Base-by-base conservation (phyloP, 2,113 vertebrate genomes). In the Megalops atlanticus region DNA sequence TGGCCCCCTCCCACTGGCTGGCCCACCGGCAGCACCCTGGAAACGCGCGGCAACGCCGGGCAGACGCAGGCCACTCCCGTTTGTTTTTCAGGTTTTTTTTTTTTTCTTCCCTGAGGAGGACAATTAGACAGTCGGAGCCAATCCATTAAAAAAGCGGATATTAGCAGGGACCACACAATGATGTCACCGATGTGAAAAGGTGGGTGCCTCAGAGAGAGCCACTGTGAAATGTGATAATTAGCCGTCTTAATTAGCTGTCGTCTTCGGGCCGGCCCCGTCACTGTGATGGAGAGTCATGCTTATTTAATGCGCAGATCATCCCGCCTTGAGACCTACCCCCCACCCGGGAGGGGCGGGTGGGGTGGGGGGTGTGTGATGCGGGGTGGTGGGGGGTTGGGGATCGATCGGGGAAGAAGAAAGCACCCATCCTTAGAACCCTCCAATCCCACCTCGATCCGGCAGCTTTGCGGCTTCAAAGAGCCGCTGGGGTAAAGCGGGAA, bases 211-310 rank as follows among this genome's bases (percentile, higher is more conserved):
- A 39, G 52, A 74, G 77, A 83, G 88, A 87, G 88, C 81, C 81
- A n/a, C 85, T 82, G 85, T 91, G 87, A 90, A 91, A 90, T 86
- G 76, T 86, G 87, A 85, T 87, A 88, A 91, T 91, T 91, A 90
- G 86, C 87, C 81, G 89, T 91, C 88, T 90, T 90, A 92, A 92
- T 92, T 92, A 91, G 86, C 88, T 90, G 89, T 91, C 86, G 85
- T 92, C 87, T 88, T 86, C 85, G 82, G 83, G 84, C 83, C 79
- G 82, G 84, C 86, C 81, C 83, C 85, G 86, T 86, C 85, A 85
- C 87, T 79, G 87, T 90, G 87, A 91, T 91, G 85, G 85, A 92
- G 90, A 87, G 86, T 88, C 89, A 86, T 83, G 87, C 88, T 52
- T 49, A 27, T 81, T 81, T 81, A 69, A 76, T 47, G 74, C 31